Evolutionary conservation across 2,888 invertebrate genomes (phyloP).

Genomic region (Trypoxylon attenuatum): DNA sequence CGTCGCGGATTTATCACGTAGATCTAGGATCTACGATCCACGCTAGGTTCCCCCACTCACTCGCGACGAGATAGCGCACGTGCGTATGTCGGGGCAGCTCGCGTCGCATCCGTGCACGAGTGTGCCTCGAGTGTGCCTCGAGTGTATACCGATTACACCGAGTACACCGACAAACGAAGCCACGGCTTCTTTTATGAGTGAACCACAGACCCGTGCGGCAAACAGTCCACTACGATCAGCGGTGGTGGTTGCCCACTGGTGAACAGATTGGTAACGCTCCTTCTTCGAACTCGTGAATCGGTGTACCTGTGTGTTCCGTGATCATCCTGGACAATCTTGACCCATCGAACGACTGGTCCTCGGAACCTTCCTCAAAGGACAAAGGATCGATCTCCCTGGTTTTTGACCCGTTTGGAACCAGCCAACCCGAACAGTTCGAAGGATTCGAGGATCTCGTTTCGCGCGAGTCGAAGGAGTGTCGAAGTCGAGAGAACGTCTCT

Average conservation of each 20-base stretch:
- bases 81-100: conserved; percentile 33
- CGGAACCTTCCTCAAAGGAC: not conserved
- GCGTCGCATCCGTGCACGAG: conserved; percentile 35
- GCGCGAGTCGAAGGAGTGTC: conserved; percentile 13
- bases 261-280: not conserved
- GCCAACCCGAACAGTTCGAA: too few species aligned
- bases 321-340: not conserved
- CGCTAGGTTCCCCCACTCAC: conserved; percentile 25
- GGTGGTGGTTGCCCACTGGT: conserved; percentile 13
- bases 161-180: conserved; percentile 47
- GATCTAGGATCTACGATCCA: conserved; percentile 36
- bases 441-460: not conserved
- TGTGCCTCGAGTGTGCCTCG: conserved; percentile 26
- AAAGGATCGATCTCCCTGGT: not conserved
- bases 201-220: conserved; percentile 66
- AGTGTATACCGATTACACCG: too few species aligned
- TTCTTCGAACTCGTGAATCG: not conserved
- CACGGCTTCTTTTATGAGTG: conserved; percentile 66
- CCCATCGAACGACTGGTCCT: not conserved
- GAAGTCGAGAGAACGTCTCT: conserved; percentile 21
- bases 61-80: conserved; percentile 46
- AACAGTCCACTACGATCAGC: conserved; percentile 49
- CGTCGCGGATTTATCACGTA: conserved; percentile 26
- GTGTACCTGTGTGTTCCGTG: not conserved
- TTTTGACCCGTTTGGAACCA: too few species aligned